Percentiles rank a stretch among this genome's conserved stretches.
Evolutionary conservation across 2,888 invertebrate species (phyloP).

Genomic region (Oligia strigilis): DNA sequence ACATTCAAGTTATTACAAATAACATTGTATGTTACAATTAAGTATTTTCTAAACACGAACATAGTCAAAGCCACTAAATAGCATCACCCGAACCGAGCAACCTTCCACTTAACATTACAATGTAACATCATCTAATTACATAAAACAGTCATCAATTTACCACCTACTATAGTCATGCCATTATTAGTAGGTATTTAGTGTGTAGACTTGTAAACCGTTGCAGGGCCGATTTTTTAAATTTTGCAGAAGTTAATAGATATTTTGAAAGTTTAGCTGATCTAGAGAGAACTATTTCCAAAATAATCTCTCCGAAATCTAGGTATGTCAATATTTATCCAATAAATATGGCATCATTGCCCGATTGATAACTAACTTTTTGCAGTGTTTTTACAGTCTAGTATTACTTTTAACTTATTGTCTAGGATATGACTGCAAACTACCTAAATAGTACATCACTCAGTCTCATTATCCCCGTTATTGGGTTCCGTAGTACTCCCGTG

Average conservation of each 20-base stretch:
- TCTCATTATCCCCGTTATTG: conserved; percentile 80
- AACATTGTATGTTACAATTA: conserved; percentile 11
- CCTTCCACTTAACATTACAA: background rate
- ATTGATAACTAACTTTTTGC: background rate
- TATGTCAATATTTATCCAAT: background rate
- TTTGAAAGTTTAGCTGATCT: background rate
- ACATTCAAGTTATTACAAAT: conserved; percentile 23
- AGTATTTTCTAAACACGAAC: conserved; percentile 64
- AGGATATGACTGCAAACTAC: conserved; percentile 42
- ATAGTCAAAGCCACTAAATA: conserved; percentile 43
- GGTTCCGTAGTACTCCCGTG: conserved; percentile 68
- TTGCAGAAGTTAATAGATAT: background rate
- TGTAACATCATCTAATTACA: background rate
- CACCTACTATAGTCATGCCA: too few species aligned
- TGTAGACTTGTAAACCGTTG: background rate
- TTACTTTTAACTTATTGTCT: background rate
- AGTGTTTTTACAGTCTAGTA: background rate
- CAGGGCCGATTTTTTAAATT: background rate
- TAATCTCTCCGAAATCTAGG: background rate
- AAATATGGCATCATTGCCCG: background rate
- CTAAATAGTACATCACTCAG: conserved; percentile 70
- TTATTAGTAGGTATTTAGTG: background rate
- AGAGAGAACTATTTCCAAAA: background rate
- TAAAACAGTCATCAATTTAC: background rate
- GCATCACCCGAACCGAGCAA: conserved; percentile 3